Base-by-base conservation (phyloP, 2,888 invertebrate species). In the Poecilobothrus nobilitatus region DNA sequence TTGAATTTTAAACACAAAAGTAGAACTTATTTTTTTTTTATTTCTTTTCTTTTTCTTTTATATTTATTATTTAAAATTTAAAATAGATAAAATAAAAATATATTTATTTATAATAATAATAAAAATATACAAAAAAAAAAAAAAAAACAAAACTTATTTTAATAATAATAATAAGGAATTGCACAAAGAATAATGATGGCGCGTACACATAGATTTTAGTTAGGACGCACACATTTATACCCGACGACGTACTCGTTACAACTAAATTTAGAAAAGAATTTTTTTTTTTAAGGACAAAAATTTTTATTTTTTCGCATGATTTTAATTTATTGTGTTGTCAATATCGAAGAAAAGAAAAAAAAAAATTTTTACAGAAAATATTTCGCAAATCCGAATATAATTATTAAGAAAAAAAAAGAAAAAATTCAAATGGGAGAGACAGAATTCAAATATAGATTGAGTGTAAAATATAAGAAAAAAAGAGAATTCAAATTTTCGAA, bases 221-320 rank as follows among this genome's bases (percentile, higher is more conserved):
- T 74, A 63, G 73, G 73, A 76, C 79, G 77, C 78, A 76, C 77
- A 79, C 80, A 80, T 53, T 53, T 53, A 76, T 77, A 79, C 80
- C 81, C 81, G 80, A 79, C 81, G 80, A 81, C 81, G 81, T 79
- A 80, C 81, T 81, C 81, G 80, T 78, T 80, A 78, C 77, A 78
- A 81, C 81, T 81, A 79, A 81, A 77, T 68, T 44, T 65, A n/a
- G 63, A 66, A 66, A 67, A 66, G 27, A 65, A 21, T 69, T 61
- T 66, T 66, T 69, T 68, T 67, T 66, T 64, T 33, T 34, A 44
- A 69, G 67, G 68, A 68, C 63, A 67, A 66, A 69, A 63, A 62
- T 44, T 65, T 34, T 27, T 27, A 63, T 67, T 15, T 12, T 65
- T 21, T 53, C 15, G 41, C 41, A 27, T 2, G 27, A 27, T 41